phyloP scores from a whole-genome alignment of 2,797 vertebrate species.

The Cirrhinus molitorella region DNA sequence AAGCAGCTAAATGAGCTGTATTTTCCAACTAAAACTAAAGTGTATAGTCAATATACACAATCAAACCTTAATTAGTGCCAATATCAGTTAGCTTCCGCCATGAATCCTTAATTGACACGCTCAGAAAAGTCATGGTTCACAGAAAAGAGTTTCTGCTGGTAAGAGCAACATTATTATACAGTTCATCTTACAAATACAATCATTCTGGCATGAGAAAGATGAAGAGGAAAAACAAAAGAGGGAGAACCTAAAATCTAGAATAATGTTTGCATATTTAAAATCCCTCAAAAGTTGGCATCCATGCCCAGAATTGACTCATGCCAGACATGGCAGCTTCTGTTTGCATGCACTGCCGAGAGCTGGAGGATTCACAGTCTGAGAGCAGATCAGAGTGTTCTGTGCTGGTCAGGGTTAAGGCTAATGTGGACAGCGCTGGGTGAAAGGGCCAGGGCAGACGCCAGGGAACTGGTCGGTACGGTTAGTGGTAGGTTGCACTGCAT shows the following conservation, averaged over 20 bases:
- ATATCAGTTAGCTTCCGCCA: neutral
- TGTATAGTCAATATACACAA: neutral
- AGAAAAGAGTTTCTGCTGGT: neutral
- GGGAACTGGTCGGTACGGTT: neutral
- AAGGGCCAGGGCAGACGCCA: constrained; percentile 36
- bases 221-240: neutral
- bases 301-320: neutral
- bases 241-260: neutral
- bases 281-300: neutral
- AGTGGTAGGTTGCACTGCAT: constrained; percentile 3
- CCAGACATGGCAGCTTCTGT: constrained; percentile 4
- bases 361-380: constrained; percentile 38
- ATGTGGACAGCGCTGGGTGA: constrained; percentile 47
- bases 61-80: neutral
- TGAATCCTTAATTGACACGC: neutral
- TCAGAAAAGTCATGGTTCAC: neutral
- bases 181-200: neutral
- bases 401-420: constrained; percentile 30
- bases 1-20: neutral
- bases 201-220: neutral
- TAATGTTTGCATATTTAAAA: neutral
- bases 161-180: neutral
- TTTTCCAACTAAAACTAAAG: neutral
- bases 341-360: neutral
- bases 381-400: constrained; percentile 9